These are phyloP conservation scores for Polylopha cassiicola DNA, from an alignment of 2,888 invertebrate genomes.

Conservation along the genomic window DNA sequence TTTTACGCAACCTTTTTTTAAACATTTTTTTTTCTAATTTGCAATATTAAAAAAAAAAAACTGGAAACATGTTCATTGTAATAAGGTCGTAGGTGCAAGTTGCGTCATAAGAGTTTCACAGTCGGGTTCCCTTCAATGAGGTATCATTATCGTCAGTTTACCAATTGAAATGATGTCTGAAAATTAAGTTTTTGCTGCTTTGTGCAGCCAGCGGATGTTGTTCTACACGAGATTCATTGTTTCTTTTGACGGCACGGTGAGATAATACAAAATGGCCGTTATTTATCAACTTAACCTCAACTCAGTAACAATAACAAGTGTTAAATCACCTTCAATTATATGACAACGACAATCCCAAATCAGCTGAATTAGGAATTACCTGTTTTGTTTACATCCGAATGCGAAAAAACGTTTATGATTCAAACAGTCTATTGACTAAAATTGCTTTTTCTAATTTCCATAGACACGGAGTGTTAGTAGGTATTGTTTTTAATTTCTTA, in stretches of 20 bases:
- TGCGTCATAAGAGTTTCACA: neutral
- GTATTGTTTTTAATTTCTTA: too few relatives aligned
- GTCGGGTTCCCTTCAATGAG: too few relatives aligned
- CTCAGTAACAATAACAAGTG: conserved; percentile 29
- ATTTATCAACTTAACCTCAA: conserved; percentile 36
- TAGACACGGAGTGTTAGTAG: conserved; percentile 13
- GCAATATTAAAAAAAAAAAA: too few relatives aligned
- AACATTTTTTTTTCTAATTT: too few relatives aligned
- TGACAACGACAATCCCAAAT: conserved; percentile 6
- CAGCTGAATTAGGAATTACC: too few relatives aligned
- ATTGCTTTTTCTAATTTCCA: too few relatives aligned
- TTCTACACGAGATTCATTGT: conserved; percentile 35
- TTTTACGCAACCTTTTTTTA: too few relatives aligned
- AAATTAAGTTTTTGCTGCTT: conserved; percentile 22
- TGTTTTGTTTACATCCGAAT: conserved; percentile 7
- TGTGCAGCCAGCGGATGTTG: conserved; percentile 35
- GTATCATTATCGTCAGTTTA: neutral
- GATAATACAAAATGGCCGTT: conserved; percentile 32
- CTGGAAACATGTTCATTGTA: too few relatives aligned
- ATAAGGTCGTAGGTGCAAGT: conserved; percentile 1
- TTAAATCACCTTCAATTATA: conserved; percentile 23
- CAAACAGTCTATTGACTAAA: too few relatives aligned
- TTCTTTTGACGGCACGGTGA: conserved; percentile 36
- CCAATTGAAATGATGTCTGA: conserved; percentile 14
- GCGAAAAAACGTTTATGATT: conserved; percentile 7